Base-by-base conservation (phyloP, 2,888 invertebrate genomes). In the Euplexia lucipara region DNA sequence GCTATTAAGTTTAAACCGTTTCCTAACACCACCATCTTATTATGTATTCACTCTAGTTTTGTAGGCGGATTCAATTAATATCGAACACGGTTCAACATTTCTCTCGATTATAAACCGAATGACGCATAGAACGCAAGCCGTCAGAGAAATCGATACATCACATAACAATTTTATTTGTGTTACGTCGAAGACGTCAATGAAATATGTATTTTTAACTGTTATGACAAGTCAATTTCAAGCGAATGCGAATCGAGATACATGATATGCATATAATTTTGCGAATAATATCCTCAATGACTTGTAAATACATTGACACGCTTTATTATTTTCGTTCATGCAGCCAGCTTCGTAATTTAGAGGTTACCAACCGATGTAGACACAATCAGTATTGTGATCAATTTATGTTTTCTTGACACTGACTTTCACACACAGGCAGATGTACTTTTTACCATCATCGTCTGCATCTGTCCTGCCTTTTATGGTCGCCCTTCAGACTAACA, bases 71-170 rank as follows among this genome's bases (percentile, higher is more conserved):
- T 64, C 41, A 64, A 64, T 66, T 79, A 63, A 35, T 54, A 61
- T 58, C 47, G 18, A 56, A 47, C 48, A 53, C 52, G 48, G 35
- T 52, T 37, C 18, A 30, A 42, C 59, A 54, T 78, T 75, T 73
- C 61, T 68, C 60, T 61, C 48, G 44, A 49, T 77, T 45, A 52
- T 41, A 56, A 42, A 54, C 14, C 32, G 44, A 37, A 64, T 73
- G 64, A 51, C 59, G n/a, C 30, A 39, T 34, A 30, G 9, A 41
- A 57, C 18, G 64, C 48, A 45, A 47, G 14, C 12, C 34, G 44
- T 49, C 53, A 68, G 74, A 51, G 74, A 75, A 75, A 75, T 73
- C 63, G 44, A 64, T 73, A 63, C 53, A 60, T 60, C 59, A 77
- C 49, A 10, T 47, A 57, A 58, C 10, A 57, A 66, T 47, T 22